Base-by-base conservation (phyloP, 2,113 vertebrate species). In the Steatornis caripensis region DNA sequence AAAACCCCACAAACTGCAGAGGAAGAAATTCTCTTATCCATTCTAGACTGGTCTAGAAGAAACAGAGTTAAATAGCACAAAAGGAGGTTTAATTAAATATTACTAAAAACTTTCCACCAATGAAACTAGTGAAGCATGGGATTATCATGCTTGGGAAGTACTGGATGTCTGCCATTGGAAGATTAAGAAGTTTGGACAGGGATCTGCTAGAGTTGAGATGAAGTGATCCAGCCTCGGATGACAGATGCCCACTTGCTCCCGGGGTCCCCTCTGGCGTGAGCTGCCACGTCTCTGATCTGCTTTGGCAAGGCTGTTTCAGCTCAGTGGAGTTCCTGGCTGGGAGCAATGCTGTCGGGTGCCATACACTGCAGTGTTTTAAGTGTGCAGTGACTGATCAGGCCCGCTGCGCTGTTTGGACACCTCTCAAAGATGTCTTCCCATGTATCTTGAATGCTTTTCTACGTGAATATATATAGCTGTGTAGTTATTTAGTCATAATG, bases 361-460 rank as follows among this genome's bases (percentile, higher is more conserved):
- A 46, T 15, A 20, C 8, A 3, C 6, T 1, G 10, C 30, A 6
- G 0, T 27, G 34, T 13, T 37, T n/a, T 5, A 58, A 10, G 36
- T n/a, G n/a, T 36, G 15, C 12, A 21, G 2, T 24, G 72, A 15
- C n/a, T 32, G 51, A 7, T 55, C 23, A 51, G 32, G 34, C 15
- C 32, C 39, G 12, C 24, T 41, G 39, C 6, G 6, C 51, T 16
- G 15, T 53, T 39, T 37, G 46, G 53, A 41, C n/a, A 27, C 30
- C 15, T 46, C 39, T 34, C 5, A 58, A 26, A 75, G 45, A 30
- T 13, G 37, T 41, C 30, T 37, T n/a, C 27, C 53, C 6, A 4
- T 29, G 48, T 37, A 12, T 54, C 45, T 60, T 22, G 21, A 24
- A 5, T 32, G 22, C 43, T 68, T 75, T 85, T 21, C n/a, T 48